A percentile compares a stretch with the other conserved stretches of the same genome.
Conservation (phyloP, 2,113 vertebrate species). For the Arenaria interpres region DNA sequence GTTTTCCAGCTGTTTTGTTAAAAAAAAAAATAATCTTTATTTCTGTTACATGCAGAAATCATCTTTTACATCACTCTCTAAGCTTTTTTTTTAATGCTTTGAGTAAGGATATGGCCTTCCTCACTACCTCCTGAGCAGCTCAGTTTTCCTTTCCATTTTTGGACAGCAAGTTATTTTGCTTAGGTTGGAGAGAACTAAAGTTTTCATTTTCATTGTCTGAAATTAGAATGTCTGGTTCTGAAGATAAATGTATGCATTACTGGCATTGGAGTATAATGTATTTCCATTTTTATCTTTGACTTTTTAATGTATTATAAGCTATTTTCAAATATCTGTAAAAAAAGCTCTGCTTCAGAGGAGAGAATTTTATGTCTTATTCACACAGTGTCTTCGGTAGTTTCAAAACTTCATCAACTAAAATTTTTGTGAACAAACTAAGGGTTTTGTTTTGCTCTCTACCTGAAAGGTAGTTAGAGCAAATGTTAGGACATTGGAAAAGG, state of each 20-base stretch:
- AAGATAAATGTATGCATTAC: neutral
- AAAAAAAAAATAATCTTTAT: neutral
- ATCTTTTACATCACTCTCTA: neutral
- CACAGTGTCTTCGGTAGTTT: neutral
- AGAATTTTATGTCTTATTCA: neutral
- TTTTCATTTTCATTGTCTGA: neutral
- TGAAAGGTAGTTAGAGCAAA: neutral
- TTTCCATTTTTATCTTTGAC: neutral
- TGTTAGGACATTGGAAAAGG: neutral
- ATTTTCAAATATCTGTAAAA: neutral
- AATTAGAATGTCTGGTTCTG: neutral
- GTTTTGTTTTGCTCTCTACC: neutral
- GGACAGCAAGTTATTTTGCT: neutral
- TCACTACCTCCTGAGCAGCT: neutral
- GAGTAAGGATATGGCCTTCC: neutral
- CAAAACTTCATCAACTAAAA: neutral
- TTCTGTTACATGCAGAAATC: neutral
- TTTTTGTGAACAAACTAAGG: neutral
- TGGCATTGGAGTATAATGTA: neutral
- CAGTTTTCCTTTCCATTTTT: neutral
- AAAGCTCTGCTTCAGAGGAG: neutral
- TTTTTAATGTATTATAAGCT: neutral
- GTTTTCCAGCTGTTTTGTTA: neutral
- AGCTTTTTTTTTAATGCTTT: neutral
- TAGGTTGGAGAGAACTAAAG: neutral